These are phyloP conservation scores for Sitodiplosis mosellana DNA, from an alignment of 1,140 invertebrate species.

Conservation along the genomic window DNA sequence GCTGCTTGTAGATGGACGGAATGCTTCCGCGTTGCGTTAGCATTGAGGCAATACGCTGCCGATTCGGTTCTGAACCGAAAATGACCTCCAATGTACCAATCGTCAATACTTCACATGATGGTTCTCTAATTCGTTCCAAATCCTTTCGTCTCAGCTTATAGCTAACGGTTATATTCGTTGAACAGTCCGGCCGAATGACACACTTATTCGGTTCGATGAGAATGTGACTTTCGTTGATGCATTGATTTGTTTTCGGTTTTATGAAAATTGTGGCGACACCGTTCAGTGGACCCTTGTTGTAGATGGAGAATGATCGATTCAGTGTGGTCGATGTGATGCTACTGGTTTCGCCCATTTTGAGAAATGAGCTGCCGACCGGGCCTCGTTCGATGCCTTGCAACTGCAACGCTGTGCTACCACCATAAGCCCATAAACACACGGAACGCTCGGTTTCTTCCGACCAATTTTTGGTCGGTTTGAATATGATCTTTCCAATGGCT, in stretches of 20 bases:
- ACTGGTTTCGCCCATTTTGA: slow-evolving; percentile 18
- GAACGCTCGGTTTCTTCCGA: slow-evolving; percentile 7
- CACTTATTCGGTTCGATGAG: slow-evolving; percentile 13
- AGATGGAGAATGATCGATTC: slow-evolving; percentile 14
- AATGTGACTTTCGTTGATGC: slow-evolving; percentile 6
- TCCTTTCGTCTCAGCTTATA: slow-evolving; percentile 20
- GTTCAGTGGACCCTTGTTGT: slow-evolving; percentile 19
- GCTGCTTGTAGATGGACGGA: slow-evolving; percentile 8
- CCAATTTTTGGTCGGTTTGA: slow-evolving; percentile 12
- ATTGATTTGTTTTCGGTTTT: slow-evolving; percentile 13
- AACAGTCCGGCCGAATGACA: slow-evolving; percentile 13
- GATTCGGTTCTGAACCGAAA: slow-evolving; percentile 20
- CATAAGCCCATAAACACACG: slow-evolving; percentile 15
- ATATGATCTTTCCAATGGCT: slow-evolving; percentile 16
- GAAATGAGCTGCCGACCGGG: slow-evolving; percentile 17
- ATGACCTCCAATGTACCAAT: slow-evolving; percentile 21
- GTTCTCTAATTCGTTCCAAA: slow-evolving; percentile 20
- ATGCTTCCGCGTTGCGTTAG: slow-evolving; percentile 12
- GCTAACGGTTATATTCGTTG: slow-evolving; percentile 10
- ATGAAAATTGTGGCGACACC: slow-evolving; percentile 17
- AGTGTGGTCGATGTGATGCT: slow-evolving; percentile 13
- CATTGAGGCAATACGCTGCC: slow-evolving; percentile 13
- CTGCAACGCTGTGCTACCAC: slow-evolving; percentile 16
- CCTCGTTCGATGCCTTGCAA: slow-evolving; percentile 16
- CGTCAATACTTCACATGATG: slow-evolving; percentile 14